A percentile compares a stretch with the other conserved stretches of the same genome.
phyloP scores from a whole-genome alignment of 2,113 vertebrate species.

The Cercocebus atys region DNA sequence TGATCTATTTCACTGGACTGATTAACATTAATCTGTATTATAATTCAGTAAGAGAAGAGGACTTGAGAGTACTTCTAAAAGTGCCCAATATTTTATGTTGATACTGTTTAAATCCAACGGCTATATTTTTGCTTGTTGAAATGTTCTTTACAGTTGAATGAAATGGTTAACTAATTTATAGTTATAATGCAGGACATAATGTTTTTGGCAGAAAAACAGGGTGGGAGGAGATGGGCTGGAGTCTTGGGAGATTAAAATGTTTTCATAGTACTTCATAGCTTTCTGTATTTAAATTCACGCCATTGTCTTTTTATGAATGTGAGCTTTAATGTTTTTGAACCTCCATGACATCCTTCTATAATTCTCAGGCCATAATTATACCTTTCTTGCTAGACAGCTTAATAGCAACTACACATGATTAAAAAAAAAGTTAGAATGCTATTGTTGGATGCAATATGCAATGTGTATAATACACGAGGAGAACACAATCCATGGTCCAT shows the following conservation, averaged over 20 bases:
- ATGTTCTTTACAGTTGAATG: neutral
- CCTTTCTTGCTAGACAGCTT: constrained; percentile 46
- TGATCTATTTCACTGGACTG: neutral
- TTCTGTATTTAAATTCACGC: constrained; percentile 1
- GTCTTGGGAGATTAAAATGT: neutral
- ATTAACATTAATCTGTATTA: neutral
- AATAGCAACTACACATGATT: constrained; percentile 35
- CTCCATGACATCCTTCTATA: neutral
- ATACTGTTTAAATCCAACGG: neutral
- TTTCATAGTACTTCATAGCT: neutral
- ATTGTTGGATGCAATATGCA: neutral
- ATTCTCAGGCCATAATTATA: neutral
- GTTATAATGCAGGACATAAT: neutral
- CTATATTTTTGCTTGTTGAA: neutral
- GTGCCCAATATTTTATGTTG: neutral
- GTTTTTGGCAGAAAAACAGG: neutral
- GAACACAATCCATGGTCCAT: neutral
- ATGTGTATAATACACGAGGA: neutral
- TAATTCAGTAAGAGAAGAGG: neutral
- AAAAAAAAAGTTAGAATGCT: neutral
- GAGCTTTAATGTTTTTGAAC: constrained; percentile 4
- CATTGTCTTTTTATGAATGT: neutral
- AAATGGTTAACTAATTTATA: neutral
- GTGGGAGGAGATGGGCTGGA: neutral
- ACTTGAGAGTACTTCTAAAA: neutral